These are phyloP conservation scores for Drosophila seguyi DNA, from an alignment of 1,140 invertebrate species.

Conservation along the genomic window DNA sequence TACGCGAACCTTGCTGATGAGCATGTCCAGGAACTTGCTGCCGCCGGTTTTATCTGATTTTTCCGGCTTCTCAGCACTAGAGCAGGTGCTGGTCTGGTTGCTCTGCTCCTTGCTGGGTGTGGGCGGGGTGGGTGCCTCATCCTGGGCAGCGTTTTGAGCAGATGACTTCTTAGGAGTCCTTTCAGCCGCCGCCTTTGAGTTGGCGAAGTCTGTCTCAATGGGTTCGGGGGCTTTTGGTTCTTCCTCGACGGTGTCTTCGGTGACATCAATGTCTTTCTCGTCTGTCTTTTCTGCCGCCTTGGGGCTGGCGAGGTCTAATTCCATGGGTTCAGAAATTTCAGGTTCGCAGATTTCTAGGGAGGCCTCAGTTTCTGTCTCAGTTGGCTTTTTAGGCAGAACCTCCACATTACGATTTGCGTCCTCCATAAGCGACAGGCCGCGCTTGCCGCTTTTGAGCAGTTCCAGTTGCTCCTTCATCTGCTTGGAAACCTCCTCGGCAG, in stretches of 20 bases:
- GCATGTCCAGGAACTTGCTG: slow-evolving; percentile 77
- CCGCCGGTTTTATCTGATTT: slow-evolving; percentile 51
- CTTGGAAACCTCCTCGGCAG: slow-evolving; percentile 68
- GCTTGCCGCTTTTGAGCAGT: slow-evolving; percentile 66
- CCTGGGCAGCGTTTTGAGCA: neutral
- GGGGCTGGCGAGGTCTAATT: neutral
- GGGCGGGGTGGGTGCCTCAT: slow-evolving; percentile 26
- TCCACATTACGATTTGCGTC: slow-evolving; percentile 53
- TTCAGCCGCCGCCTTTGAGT: slow-evolving; percentile 15
- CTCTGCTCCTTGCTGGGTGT: slow-evolving; percentile 46
- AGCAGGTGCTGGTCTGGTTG: slow-evolving; percentile 26
- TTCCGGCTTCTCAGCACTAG: slow-evolving; percentile 44
- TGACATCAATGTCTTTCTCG: neutral
- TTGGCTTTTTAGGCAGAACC: neutral
- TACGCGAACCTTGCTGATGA: slow-evolving; percentile 73
- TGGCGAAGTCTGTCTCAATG: neutral
- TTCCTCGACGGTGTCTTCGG: neutral
- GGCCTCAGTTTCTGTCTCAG: neutral
- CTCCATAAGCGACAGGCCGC: slow-evolving; percentile 63
- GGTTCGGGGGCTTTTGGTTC: neutral
- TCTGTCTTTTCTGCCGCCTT: neutral
- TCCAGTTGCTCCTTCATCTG: slow-evolving; percentile 80
- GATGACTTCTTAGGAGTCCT: slow-evolving; percentile 28
- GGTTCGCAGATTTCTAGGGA: neutral
- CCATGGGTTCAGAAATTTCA: neutral